These are phyloP conservation scores for Paraplagusia blochii DNA, from an alignment of 2,113 vertebrate species.

Conservation along the genomic window DNA sequence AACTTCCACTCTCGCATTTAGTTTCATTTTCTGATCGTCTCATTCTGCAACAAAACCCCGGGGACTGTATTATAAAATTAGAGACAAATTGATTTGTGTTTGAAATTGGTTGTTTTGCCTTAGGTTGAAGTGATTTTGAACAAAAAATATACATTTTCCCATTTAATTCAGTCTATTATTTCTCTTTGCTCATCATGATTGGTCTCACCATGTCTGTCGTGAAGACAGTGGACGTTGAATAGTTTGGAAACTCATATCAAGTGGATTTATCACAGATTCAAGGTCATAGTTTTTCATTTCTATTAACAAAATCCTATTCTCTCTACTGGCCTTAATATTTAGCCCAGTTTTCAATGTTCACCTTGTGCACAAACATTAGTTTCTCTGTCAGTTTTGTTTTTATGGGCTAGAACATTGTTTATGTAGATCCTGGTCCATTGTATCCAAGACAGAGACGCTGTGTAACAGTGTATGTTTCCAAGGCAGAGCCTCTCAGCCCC, in stretches of 20 bases:
- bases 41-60: neutral
- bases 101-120: no score
- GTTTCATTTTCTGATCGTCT: neutral
- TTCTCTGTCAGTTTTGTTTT: neutral
- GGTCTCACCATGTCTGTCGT: conserved; percentile 10
- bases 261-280: neutral
- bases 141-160: no score
- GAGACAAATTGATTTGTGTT: no score
- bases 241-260: conserved; percentile 5
- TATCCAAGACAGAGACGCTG: conserved; percentile 21
- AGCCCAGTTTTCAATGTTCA: no score
- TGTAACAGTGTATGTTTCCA: conserved; percentile 27
- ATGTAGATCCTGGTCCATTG: neutral
- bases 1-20: neutral
- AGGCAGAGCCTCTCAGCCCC: conserved; percentile 11
- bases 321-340: no score
- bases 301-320: no score
- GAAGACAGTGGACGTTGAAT: conserved; percentile 9
- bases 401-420: neutral
- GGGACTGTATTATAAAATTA: no score
- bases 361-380: neutral
- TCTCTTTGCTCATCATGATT: neutral
- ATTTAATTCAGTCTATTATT: no score
- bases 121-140: no score
- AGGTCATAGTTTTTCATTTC: no score